Base-by-base conservation (phyloP, 23 tunicate genomes). In the Oikopleura dioica region DNA sequence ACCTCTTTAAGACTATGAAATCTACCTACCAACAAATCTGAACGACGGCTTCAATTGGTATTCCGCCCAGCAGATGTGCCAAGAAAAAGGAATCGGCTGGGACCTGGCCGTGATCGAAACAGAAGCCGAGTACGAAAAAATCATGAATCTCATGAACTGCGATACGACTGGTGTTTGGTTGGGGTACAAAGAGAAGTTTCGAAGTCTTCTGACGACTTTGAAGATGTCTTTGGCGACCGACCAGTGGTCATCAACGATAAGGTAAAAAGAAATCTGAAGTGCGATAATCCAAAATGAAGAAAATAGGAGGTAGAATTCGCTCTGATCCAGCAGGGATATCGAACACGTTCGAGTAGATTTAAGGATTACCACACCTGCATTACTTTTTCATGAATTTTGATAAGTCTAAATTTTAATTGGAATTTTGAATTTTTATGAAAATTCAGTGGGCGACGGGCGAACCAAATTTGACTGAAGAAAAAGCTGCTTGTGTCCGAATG, bases 1-100 rank as follows among this genome's bases (percentile, higher is more conserved):
- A n/a, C n/a, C n/a, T n/a, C n/a, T n/a, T n/a, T 23, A 63, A 63
- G 26, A 63, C 2, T 63, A 63, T 31, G 72, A 63, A 63, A 63
- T 63, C 26, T 23, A 12, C 2, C 4, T 21, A 23, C 72, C 72
- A 24, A 28, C 30, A 12, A 16, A 44, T 44, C 16, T 44, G 55
- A 31, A 28, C 32, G 72, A 63, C 33, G 72, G 33, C 5, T 28
- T 21, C 33, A 2, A 23, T 12, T 63, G 72, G 72, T 2, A 23
- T 2, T 23, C 72, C 16, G 72, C 72, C 5, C 72, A 63, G 33
- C 72, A 63, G 33, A 24, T 63, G 2, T 63, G 72, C 72, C 72
- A 31, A 63, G 72, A 63, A 63, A 63, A 63, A 63, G 72, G 72
- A 24, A 4, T 31, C 2, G 16, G 2, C 26, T 63, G 72, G 72